Evolutionary conservation across 2,888 invertebrate genomes (phyloP).

Genomic region (Zootermopsis nevadensis): DNA sequence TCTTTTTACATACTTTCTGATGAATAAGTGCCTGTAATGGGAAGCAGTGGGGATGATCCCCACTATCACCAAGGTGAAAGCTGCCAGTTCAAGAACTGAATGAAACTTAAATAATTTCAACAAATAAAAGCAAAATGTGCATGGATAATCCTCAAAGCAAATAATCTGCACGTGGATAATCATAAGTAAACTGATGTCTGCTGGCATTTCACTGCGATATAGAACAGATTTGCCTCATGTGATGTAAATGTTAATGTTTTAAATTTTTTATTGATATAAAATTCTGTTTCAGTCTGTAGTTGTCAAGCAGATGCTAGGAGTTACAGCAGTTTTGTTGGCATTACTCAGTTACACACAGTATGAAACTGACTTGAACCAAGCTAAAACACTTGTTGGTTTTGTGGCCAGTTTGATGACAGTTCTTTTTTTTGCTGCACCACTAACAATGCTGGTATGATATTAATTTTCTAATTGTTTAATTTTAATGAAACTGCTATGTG

Average conservation of each 20-base stretch:
- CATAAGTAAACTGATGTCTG: too few relatives aligned
- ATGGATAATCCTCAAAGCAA: not conserved
- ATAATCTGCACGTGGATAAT: not conserved
- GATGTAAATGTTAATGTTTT: too few relatives aligned
- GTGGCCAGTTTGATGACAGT: slow-evolving; percentile 78
- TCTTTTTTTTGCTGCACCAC: slow-evolving; percentile 84
- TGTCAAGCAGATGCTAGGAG: slow-evolving; percentile 71
- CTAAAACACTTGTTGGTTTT: slow-evolving; percentile 72
- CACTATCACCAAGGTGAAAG: too few relatives aligned
- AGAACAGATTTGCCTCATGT: too few relatives aligned
- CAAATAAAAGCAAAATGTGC: not conserved
- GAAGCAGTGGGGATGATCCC: too few relatives aligned
- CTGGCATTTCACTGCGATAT: too few relatives aligned
- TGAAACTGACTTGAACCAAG: slow-evolving; percentile 67
- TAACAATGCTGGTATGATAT: slow-evolving; percentile 73
- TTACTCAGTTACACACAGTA: slow-evolving; percentile 71
- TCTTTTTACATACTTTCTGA: too few relatives aligned
- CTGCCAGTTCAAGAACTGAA: too few relatives aligned
- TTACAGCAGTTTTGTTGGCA: slow-evolving; percentile 66
- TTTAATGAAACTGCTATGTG: too few relatives aligned
- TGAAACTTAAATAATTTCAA: too few relatives aligned
- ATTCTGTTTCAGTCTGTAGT: slow-evolving; percentile 64
- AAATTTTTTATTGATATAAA: too few relatives aligned
- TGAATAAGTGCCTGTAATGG: too few relatives aligned
- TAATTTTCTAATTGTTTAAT: not conserved